Percentiles rank a stretch among this genome's conserved stretches.
Evolutionary conservation across 2,888 invertebrate genomes (phyloP).

Genomic region (Acanthosoma haemorrhoidale): DNA sequence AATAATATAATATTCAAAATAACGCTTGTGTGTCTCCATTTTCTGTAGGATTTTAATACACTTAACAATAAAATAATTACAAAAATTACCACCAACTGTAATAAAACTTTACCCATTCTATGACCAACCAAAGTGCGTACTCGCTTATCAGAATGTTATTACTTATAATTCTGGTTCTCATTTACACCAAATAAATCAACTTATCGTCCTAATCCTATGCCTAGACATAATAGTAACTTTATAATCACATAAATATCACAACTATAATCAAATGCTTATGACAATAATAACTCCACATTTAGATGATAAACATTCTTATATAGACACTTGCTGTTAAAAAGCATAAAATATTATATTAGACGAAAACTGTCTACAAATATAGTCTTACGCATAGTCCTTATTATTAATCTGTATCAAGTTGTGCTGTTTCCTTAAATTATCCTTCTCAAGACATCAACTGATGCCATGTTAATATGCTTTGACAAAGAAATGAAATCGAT

Average conservation of each 20-base stretch:
- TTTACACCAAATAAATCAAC: neutral
- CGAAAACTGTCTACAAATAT: neutral
- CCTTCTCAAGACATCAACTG: too few species aligned
- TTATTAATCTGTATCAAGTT: too few species aligned
- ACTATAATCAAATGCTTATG: slow-evolving; percentile 37
- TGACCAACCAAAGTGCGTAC: slow-evolving; percentile 17
- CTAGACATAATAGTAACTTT: slow-evolving; percentile 34
- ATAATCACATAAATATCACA: slow-evolving; percentile 39
- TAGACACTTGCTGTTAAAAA: slow-evolving; percentile 17
- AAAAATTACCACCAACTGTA: slow-evolving; percentile 19
- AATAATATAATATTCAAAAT: neutral
- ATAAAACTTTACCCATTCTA: slow-evolving; percentile 4
- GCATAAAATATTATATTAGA: neutral
- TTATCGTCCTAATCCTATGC: neutral
- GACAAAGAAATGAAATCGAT: too few species aligned
- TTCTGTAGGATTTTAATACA: neutral
- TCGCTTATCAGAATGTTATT: neutral
- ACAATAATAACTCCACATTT: slow-evolving; percentile 6
- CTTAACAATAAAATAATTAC: slow-evolving; percentile 6
- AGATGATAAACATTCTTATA: neutral
- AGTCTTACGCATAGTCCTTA: neutral
- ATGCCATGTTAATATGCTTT: too few species aligned
- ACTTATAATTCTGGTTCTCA: too few species aligned
- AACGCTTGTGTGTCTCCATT: neutral
- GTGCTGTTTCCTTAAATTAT: too few species aligned